phyloP scores from a whole-genome alignment of 2,888 invertebrate species.

The Argyresthia albistria region DNA sequence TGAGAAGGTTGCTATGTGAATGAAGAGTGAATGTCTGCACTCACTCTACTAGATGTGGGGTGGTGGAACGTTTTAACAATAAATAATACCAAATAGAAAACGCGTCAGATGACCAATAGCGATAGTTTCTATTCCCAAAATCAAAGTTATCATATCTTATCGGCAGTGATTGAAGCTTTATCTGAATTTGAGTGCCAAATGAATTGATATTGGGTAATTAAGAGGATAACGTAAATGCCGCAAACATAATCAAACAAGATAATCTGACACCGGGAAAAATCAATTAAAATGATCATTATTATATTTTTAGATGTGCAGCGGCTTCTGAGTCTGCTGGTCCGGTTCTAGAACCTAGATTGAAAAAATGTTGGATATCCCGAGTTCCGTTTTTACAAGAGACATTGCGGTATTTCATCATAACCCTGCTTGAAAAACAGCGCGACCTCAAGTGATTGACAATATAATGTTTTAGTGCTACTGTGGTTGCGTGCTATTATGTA shows the following conservation, averaged over 20 bases:
- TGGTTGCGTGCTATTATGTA: not conserved
- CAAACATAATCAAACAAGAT: not conserved
- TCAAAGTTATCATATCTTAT: not conserved
- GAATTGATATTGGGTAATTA: conserved; percentile 1
- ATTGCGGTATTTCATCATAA: too few relatives aligned
- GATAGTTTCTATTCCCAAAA: too few relatives aligned
- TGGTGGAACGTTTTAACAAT: too few relatives aligned
- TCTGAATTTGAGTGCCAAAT: not conserved
- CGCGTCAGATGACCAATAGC: too few relatives aligned
- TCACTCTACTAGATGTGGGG: too few relatives aligned
- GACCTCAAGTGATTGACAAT: not conserved
- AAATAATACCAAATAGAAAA: too few relatives aligned
- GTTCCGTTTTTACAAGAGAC: too few relatives aligned
- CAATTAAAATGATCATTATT: not conserved
- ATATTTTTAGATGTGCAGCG: not conserved
- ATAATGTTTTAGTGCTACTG: not conserved
- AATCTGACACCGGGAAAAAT: not conserved
- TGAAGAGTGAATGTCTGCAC: too few relatives aligned
- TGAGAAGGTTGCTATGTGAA: too few relatives aligned
- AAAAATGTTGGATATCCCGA: too few relatives aligned
- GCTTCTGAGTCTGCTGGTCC: not conserved
- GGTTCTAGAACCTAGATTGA: too few relatives aligned
- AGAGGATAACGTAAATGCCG: not conserved
- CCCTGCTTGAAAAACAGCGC: not conserved
- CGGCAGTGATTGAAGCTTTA: not conserved